Conservation (phyloP, 2,888 invertebrate genomes). For the Amphipoea oculea region DNA sequence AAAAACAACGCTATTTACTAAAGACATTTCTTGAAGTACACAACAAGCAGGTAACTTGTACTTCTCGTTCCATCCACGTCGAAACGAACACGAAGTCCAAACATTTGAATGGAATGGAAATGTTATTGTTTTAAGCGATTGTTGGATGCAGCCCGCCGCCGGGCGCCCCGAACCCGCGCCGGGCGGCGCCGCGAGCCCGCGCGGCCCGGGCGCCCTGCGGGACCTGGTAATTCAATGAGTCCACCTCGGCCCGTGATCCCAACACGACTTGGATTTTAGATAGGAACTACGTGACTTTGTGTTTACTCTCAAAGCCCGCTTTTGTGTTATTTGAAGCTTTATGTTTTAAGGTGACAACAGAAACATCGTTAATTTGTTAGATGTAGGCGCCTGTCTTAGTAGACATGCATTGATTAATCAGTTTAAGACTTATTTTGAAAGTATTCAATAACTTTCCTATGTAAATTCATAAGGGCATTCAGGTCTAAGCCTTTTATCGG, state of each 20-base stretch:
- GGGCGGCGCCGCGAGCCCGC: neutral
- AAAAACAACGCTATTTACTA: conserved; percentile 14
- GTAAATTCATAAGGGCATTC: neutral
- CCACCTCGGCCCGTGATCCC: conserved; percentile 57
- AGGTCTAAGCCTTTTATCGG: neutral
- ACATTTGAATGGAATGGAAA: conserved; percentile 60
- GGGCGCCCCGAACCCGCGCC: neutral
- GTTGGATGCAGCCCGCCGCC: conserved; percentile 38
- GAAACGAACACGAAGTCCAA: conserved; percentile 40
- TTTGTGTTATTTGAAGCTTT: conserved; percentile 21
- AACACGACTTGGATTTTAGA: conserved; percentile 61
- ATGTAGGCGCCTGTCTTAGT: neutral
- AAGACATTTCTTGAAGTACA: conserved; percentile 24
- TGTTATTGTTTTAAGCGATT: conserved; percentile 63
- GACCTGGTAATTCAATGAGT: conserved; percentile 66
- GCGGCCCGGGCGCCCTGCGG: conserved; percentile 14
- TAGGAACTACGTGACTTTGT: conserved; percentile 36
- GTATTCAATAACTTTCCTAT: neutral
- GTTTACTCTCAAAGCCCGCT: conserved; percentile 17
- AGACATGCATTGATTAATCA: neutral
- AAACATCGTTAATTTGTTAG: neutral
- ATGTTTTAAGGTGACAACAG: neutral
- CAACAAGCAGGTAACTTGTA: conserved; percentile 16
- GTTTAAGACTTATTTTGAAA: neutral
- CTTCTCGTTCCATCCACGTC: conserved; percentile 35